Evolutionary conservation across 2,888 invertebrate species (phyloP), one percentile per base, ranked within the genome.

Genomic region (Pheosia gnoma): DNA sequence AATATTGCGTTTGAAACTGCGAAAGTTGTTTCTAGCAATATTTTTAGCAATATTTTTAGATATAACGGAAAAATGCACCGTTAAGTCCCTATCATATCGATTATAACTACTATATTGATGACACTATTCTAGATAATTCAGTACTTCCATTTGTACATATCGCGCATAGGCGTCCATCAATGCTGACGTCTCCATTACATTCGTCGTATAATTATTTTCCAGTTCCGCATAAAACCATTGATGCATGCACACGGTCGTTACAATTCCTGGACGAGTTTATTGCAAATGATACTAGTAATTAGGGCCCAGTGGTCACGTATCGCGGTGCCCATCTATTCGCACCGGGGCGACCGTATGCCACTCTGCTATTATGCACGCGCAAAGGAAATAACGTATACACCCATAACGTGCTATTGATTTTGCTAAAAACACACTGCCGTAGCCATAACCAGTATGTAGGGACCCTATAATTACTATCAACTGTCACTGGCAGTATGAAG

Each of bases 281-380:
- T 89, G 90, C 88, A 77, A 91, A 87, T 88, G 93, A 93, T 90
- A 93, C 89, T 89, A 83, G 89, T 91, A 91, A 93, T 93, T 93
- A 91, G 73, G 73, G 78, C 70, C 71, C 73, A 69, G 77, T 77
- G 71, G 73, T 66, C 66, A 65, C 72, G 69, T 91, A 92, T 92
- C 91, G 81, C 74, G 73, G 68, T 79, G 83, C 75, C 84, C 84
- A 92, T 92, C 91, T 89, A 85, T 87, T 85, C 83, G 83, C 85
- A 84, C 81, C 75, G 71, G 68, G 72, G 69, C 74, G 74, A 77
- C 65, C 72, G 76, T n/a, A 39, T 13, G 38, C 39, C 70, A 68
- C 75, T 65, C 64, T 67, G 74, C 71, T 75, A 79, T 84, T 84
- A 79, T 79, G 78, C 83, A 80, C 81, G 82, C 80, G 80, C 85